These are phyloP conservation scores for Sinhomidia bicolor DNA, from an alignment of 2,888 invertebrate species.

Conservation along the genomic window DNA sequence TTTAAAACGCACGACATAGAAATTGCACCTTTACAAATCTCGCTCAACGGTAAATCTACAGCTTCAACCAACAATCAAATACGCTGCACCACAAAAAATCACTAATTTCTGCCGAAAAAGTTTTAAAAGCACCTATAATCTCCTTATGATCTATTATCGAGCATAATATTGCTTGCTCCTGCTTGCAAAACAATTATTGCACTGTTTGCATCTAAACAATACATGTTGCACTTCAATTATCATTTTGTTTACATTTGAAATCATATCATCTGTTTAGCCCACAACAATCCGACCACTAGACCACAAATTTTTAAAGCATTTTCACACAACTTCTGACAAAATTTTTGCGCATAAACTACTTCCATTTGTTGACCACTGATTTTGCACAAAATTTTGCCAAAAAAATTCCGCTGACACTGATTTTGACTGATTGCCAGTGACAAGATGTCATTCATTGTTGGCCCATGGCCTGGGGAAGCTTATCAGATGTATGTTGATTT, in stretches of 20 bases:
- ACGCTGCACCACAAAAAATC: neutral
- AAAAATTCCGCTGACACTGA: neutral
- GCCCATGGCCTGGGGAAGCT: constrained; percentile 49
- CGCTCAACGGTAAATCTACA: neutral
- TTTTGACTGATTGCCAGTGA: constrained; percentile 45
- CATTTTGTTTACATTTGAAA: constrained; percentile 54
- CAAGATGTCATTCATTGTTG: constrained; percentile 69
- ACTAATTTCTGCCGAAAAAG: neutral
- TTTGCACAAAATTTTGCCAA: neutral
- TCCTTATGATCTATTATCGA: neutral
- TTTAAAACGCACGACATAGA: neutral
- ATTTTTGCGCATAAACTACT: too few relatives aligned
- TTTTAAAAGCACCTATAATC: constrained; percentile 28
- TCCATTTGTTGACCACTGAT: neutral
- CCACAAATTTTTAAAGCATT: neutral
- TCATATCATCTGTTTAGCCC: constrained; percentile 50
- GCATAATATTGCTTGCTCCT: neutral
- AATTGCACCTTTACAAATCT: neutral
- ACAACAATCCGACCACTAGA: constrained; percentile 22
- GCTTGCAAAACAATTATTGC: neutral
- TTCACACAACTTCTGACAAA: neutral
- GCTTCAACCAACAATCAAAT: neutral
- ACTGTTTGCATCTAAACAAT: neutral
- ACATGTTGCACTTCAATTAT: neutral
- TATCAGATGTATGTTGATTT: constrained; percentile 14